Evolutionary conservation across 2,113 vertebrate species (phyloP).

Genomic region (Dasyurus viverrinus): DNA sequence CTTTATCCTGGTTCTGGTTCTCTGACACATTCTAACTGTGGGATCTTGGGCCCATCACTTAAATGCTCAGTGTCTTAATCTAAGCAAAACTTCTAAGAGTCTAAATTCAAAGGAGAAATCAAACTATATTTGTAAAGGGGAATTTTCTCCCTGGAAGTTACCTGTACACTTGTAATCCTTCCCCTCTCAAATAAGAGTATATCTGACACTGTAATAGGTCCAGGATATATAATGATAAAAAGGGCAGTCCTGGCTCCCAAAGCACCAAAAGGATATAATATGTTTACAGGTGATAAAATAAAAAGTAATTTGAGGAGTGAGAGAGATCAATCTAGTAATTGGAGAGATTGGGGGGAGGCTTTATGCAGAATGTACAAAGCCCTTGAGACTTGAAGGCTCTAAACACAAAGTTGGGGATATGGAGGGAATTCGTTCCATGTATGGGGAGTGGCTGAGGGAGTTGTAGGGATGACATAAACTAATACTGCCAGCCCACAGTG

Average conservation of each 20-base stretch:
- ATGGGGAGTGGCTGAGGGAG: background rate
- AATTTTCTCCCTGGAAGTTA: background rate
- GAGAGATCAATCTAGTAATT: background rate
- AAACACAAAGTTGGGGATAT: too few species aligned
- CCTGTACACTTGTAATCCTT: background rate
- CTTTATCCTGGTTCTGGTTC: background rate
- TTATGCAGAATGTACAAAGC: background rate
- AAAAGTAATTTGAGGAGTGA: background rate
- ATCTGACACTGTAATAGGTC: background rate
- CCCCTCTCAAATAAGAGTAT: background rate
- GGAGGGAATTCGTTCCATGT: background rate
- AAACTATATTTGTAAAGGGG: background rate
- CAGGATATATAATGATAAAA: background rate
- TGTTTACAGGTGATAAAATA: background rate
- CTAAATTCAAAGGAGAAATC: background rate
- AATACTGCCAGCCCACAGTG: background rate
- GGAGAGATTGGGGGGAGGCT: background rate
- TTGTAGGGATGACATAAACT: background rate
- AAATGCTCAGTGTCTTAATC: background rate
- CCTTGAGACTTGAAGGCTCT: too few species aligned
- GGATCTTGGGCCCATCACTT: background rate
- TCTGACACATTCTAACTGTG: background rate
- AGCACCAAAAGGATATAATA: background rate
- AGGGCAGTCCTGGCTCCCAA: background rate
- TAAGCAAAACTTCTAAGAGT: background rate